phyloP scores from a whole-genome alignment of 2,888 invertebrate species.

The Liopterus haemorrhoidalis region DNA sequence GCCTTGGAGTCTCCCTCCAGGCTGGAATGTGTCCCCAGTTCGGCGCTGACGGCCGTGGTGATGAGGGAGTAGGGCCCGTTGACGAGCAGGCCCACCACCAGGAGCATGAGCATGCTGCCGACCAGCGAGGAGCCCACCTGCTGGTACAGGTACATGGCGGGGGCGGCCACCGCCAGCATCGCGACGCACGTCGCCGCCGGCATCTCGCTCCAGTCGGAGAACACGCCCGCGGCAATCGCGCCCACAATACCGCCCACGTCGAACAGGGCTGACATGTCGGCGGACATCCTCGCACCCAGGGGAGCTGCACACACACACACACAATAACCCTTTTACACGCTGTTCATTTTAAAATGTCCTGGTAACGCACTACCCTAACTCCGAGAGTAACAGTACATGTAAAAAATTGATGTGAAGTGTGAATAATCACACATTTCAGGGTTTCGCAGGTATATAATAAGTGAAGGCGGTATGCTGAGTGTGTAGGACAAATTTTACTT shows the following conservation, averaged over 20 bases:
- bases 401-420: too few relatives aligned
- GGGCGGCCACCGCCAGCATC: conserved; percentile 76
- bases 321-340: background rate
- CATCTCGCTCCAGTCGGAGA: conserved; percentile 78
- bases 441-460: too few relatives aligned
- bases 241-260: conserved; percentile 89
- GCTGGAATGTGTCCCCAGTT: conserved; percentile 82
- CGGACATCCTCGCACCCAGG: conserved; percentile 62
- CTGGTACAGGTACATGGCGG: conserved; percentile 76
- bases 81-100: conserved; percentile 74
- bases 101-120: conserved; percentile 61
- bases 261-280: conserved; percentile 73
- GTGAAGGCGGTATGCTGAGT: too few relatives aligned
- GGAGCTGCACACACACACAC: conserved; percentile 50
- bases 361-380: too few relatives aligned
- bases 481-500: too few relatives aligned
- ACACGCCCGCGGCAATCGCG: conserved; percentile 78
- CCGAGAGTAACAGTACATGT: too few relatives aligned
- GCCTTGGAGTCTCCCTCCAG: conserved; percentile 81
- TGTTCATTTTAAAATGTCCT: background rate
- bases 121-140: conserved; percentile 58
- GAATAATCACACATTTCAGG: too few relatives aligned
- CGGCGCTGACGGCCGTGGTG: conserved; percentile 93
- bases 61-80: conserved; percentile 96
- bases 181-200: conserved; percentile 80